Percentiles rank a stretch among this genome's conserved stretches.
Conservation (phyloP, 2,797 vertebrate genomes). For the Australoheros facetus region DNA sequence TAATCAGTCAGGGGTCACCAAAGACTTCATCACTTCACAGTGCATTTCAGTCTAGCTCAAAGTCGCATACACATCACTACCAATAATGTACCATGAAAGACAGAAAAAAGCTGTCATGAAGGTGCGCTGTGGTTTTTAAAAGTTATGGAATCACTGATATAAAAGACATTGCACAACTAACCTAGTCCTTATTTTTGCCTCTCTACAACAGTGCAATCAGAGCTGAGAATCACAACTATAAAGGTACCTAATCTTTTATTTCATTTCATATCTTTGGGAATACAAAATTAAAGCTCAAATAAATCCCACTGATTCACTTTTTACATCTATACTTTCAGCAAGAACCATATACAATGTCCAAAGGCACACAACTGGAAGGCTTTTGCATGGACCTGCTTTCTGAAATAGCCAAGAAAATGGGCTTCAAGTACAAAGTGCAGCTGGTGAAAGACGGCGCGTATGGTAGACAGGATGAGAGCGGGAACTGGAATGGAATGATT, state of each 20-base stretch:
- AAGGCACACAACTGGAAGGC: constrained; percentile 83
- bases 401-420: constrained; percentile 83
- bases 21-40: too few species aligned
- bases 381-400: constrained; percentile 89
- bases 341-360: constrained; percentile 86
- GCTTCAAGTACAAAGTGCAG: constrained; percentile 85
- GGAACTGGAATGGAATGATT: constrained; percentile 90
- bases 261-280: not conserved
- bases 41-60: too few species aligned
- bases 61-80: not conserved
- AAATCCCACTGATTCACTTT: not conserved
- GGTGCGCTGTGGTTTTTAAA: not conserved
- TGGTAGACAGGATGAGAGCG: constrained; percentile 77
- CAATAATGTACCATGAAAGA: not conserved
- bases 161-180: constrained; percentile 3
- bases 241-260: constrained; percentile 76
- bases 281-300: not conserved
- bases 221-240: constrained; percentile 86
- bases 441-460: constrained; percentile 86
- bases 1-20: too few species aligned
- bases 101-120: not conserved
- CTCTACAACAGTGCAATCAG: constrained; percentile 57
- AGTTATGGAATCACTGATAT: not conserved
- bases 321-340: constrained; percentile 69
- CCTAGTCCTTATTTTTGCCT: not conserved